A percentile compares a stretch with the other conserved stretches of the same genome.
These are phyloP conservation scores for Hippocampus mohnikei DNA, from an alignment of 2,113 vertebrate genomes.

Conservation along the genomic window DNA sequence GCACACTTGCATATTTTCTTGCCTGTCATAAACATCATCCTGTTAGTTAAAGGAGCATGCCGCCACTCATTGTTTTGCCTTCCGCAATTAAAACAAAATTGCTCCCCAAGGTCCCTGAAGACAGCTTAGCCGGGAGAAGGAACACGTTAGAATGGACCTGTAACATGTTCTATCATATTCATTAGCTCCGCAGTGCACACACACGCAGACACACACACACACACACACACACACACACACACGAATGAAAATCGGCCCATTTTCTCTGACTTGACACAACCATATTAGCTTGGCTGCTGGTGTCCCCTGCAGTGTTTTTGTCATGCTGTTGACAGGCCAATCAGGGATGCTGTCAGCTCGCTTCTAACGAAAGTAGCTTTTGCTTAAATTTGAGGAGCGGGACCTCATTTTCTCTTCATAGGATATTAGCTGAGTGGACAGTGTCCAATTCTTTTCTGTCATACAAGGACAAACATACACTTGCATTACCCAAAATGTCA, in stretches of 20 bases:
- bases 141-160: slow-evolving; percentile 24
- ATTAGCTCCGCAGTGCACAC: slow-evolving; percentile 10
- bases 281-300: background rate
- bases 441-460: background rate
- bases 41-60: slow-evolving; percentile 26
- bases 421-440: slow-evolving; percentile 1
- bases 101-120: slow-evolving; percentile 46
- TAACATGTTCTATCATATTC: slow-evolving; percentile 22
- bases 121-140: slow-evolving; percentile 36
- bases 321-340: slow-evolving; percentile 19
- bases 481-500: background rate
- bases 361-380: slow-evolving; percentile 17
- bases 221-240: background rate
- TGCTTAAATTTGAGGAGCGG: slow-evolving; percentile 15
- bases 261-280: slow-evolving; percentile 5
- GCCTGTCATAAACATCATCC: slow-evolving; percentile 17
- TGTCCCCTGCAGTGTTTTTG: slow-evolving; percentile 10
- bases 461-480: background rate
- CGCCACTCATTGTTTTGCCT: slow-evolving; percentile 42
- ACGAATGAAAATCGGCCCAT: background rate
- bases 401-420: slow-evolving; percentile 11
- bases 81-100: slow-evolving; percentile 55
- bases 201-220: background rate
- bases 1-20: slow-evolving; percentile 5
- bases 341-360: slow-evolving; percentile 29